Base-by-base conservation (phyloP, 2,113 vertebrate genomes). In the Formicarius rufipectus region DNA sequence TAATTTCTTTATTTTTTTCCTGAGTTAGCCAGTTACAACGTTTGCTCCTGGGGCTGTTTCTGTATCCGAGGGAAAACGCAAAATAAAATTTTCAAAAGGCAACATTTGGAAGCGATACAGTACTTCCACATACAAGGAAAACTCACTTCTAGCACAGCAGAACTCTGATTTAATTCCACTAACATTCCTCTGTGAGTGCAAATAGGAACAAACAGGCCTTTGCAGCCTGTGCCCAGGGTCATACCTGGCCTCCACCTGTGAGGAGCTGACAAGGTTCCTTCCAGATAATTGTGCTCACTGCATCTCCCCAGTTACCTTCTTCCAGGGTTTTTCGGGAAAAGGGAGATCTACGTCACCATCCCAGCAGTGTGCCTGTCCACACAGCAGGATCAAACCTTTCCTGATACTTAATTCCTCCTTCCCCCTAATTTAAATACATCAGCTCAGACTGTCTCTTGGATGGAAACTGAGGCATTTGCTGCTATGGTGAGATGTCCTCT, bases 191-290 rank as follows among this genome's bases (percentile, higher is more conserved):
- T 58, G 2, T 28, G 0, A 44, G 45, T 14, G 24, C 40, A 75
- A 81, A 73, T 1, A 56, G 73, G 35, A 94, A 31, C 39, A 68
- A 68, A 37, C 0, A 5, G 30, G 30, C 44, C 37, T 91, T 42
- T 33, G 28, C 28, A 58, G 45, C 6, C 33, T 39, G 24, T 37
- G 14, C 35, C 56, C 40, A 69, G 24, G 7, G 22, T 63, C 20
- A n/a, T 0, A 0, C 15, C 37, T 15, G 27, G 33, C 47, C 37
- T 58, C 9, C 7, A n/a, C 30, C 20, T 6, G 7, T 0, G 0
- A 39, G 49, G 7, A 83, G 45, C 33, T 10, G 7, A 40, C 14
- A 8, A 47, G 40, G 73, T 28, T 42, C 63, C 63, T 50, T 75
- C 31, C 50, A 40, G 74, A 68, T 5, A 10, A 49, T 25, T 68